Conservation (phyloP, 2,113 vertebrate genomes). For the Ochotona princeps region DNA sequence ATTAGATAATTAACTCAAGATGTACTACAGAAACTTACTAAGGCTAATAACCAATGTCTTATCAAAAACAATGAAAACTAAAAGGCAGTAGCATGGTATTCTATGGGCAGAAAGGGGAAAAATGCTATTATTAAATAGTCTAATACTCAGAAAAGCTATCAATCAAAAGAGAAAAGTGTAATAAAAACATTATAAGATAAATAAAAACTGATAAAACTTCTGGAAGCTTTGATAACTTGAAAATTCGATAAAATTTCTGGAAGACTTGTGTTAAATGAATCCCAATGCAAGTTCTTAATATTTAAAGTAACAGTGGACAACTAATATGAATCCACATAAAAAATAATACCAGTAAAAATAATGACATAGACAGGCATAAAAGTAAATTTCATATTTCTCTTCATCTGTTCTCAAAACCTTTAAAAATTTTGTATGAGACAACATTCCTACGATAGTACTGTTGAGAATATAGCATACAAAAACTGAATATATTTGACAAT, state of each 20-base stretch:
- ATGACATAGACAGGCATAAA: not conserved
- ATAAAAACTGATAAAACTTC: not conserved
- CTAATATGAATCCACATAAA: not conserved
- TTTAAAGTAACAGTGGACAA: not conserved
- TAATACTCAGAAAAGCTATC: not conserved
- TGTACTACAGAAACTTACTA: not conserved
- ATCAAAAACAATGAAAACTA: not conserved
- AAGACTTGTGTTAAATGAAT: not conserved
- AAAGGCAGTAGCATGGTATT: not conserved
- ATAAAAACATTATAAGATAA: not conserved
- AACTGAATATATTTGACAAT: not conserved
- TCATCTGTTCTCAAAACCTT: not conserved
- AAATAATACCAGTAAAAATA: not conserved
- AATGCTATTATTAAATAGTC: not conserved
- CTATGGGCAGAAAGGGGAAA: not conserved
- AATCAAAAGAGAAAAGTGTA: not conserved
- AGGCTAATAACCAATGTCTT: not conserved
- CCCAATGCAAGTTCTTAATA: conserved; percentile 1
- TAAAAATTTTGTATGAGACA: not conserved
- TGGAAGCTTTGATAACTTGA: too few relatives aligned
- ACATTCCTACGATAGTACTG: not conserved
- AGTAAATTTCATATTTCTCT: not conserved
- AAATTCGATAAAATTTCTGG: too few relatives aligned
- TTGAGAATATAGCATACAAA: not conserved
- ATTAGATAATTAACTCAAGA: not conserved